Percentiles rank a stretch among this genome's conserved stretches.
Conservation (phyloP, 2,113 vertebrate species). For the Pluvianellus socialis region DNA sequence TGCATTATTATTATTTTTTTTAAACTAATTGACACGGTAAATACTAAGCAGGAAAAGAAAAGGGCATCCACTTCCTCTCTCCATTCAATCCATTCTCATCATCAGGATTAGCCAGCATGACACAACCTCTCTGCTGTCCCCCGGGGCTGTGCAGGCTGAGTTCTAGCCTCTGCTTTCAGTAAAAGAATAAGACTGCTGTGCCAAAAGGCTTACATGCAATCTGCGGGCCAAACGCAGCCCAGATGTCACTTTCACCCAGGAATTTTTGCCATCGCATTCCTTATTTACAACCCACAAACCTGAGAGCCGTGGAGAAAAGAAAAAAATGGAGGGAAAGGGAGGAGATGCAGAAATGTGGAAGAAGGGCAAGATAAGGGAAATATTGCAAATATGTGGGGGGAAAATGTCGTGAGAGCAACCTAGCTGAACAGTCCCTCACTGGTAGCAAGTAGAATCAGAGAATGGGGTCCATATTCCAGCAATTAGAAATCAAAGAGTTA, state of each 20-base stretch:
- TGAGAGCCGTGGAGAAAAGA: background rate
- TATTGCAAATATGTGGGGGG: background rate
- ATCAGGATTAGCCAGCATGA: conserved; percentile 54
- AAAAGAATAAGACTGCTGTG: background rate
- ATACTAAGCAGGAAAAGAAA: conserved; percentile 55
- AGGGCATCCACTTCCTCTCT: conserved; percentile 61
- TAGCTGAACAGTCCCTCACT: background rate
- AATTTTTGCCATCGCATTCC: background rate
- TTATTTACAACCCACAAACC: background rate
- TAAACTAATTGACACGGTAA: conserved; percentile 38
- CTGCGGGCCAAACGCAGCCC: conserved; percentile 30
- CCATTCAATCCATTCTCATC: conserved; percentile 66
- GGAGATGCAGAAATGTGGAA: background rate
- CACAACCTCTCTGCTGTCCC: conserved; percentile 41
- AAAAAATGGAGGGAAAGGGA: background rate
- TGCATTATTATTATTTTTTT: background rate
- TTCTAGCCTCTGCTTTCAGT: conserved; percentile 27
- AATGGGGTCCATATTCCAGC: background rate
- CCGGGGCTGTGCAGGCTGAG: conserved; percentile 22
- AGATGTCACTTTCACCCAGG: conserved; percentile 38
- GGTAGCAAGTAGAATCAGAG: background rate
- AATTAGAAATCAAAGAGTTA: background rate
- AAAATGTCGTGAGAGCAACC: background rate
- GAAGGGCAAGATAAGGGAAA: background rate
- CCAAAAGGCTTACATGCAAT: conserved; percentile 2